Evolutionary conservation across 2,888 invertebrate species (phyloP).

Genomic region (Drosophila kuntzei): DNA sequence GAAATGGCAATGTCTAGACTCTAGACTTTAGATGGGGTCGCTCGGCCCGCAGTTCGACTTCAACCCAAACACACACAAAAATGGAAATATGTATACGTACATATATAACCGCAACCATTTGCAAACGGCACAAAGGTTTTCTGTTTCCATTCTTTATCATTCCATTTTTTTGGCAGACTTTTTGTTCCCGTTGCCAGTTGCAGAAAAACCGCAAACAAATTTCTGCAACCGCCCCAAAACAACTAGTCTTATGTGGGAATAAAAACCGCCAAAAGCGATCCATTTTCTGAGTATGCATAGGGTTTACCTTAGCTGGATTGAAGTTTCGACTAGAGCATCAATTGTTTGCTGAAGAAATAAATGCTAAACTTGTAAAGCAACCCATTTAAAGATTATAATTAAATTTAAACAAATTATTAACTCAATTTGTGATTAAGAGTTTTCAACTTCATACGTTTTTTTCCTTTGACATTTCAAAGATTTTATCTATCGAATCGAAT

Average conservation of each 20-base stretch:
- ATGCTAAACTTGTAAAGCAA: neutral
- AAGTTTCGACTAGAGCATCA: neutral
- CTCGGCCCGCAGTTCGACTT: conserved; percentile 25
- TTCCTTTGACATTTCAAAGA: too few species aligned
- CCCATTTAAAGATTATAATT: neutral
- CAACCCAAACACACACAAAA: conserved; percentile 8
- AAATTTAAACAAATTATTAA: neutral
- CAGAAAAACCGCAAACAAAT: conserved; percentile 61
- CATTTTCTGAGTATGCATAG: conserved; percentile 32
- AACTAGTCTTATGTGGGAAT: conserved; percentile 2
- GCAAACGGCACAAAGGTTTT: conserved; percentile 59
- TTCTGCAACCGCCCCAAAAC: conserved; percentile 36
- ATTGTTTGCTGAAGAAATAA: neutral
- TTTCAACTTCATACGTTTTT: neutral
- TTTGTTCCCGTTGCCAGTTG: conserved; percentile 21
- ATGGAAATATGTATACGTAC: neutral
- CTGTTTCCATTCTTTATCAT: conserved; percentile 34
- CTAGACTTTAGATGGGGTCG: conserved; percentile 65
- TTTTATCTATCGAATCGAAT: neutral
- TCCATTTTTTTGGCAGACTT: conserved; percentile 14
- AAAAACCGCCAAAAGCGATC: conserved; percentile 51
- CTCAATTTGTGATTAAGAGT: neutral
- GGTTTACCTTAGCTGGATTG: neutral
- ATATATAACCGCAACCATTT: conserved; percentile 65
- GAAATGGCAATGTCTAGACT: conserved; percentile 79